Conservation (phyloP, 2,797 vertebrate species). For the Sphenopsis melanotis region DNA sequence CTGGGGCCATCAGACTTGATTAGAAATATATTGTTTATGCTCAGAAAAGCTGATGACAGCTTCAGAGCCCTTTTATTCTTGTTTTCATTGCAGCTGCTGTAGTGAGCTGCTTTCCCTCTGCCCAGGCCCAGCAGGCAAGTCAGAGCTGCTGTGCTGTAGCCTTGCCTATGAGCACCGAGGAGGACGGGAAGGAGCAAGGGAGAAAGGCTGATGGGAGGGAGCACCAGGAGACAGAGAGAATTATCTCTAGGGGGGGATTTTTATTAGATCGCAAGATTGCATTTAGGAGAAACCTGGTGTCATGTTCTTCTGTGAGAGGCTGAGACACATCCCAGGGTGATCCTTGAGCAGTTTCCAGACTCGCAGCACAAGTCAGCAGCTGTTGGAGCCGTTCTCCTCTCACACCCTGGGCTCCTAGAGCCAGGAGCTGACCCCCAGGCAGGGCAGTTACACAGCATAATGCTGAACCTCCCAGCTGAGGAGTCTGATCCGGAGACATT, state of each 20-base stretch:
- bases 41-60: background rate
- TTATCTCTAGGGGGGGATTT: background rate
- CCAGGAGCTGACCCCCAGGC: background rate
- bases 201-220: background rate
- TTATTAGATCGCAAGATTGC: background rate
- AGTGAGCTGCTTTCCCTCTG: background rate
- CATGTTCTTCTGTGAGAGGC: background rate
- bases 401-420: background rate
- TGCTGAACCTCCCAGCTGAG: background rate
- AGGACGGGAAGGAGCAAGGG: background rate
- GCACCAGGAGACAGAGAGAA: background rate
- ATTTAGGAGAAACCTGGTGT: background rate
- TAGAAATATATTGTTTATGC: background rate
- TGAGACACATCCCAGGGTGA: background rate
- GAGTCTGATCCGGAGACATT: background rate
- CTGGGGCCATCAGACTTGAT: background rate
- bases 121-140: background rate
- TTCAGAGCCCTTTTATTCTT: background rate
- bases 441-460: fast-evolving
- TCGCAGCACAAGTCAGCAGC: background rate
- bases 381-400: background rate
- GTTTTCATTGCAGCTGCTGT: background rate
- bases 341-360: background rate
- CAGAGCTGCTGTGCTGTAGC: background rate
- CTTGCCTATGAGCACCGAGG: background rate